phyloP scores from a whole-genome alignment of 2,797 vertebrate species.

The Parauchenoglanis punctatus region DNA sequence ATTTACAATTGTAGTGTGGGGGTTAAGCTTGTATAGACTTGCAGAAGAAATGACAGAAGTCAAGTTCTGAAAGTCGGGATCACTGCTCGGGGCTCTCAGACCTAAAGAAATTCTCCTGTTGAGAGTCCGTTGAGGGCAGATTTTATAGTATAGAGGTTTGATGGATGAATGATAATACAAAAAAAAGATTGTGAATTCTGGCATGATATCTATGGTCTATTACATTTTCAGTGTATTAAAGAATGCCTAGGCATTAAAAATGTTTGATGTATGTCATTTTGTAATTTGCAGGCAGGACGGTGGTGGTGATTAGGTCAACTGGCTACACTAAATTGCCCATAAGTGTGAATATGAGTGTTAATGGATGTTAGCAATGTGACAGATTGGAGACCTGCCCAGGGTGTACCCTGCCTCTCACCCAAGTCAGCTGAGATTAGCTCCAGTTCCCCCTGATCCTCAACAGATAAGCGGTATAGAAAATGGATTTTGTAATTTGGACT shows the following conservation, averaged over 20 bases:
- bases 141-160: background rate
- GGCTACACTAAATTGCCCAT: no score
- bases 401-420: no score
- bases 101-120: background rate
- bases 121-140: background rate
- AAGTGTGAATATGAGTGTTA: no score
- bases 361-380: no score
- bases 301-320: no score
- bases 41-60: background rate
- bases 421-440: no score
- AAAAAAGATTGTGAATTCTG: background rate
- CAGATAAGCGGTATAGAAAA: no score
- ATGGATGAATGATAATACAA: background rate
- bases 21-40: background rate
- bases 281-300: background rate
- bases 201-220: background rate
- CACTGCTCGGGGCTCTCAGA: background rate
- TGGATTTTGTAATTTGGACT: background rate
- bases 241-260: background rate
- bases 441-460: no score
- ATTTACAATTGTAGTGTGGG: background rate
- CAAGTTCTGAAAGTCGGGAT: background rate
- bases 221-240: background rate
- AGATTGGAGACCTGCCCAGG: no score
- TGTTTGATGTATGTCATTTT: background rate